Conservation (phyloP, 2,113 vertebrate genomes). For the Eulemur rufifrons region DNA sequence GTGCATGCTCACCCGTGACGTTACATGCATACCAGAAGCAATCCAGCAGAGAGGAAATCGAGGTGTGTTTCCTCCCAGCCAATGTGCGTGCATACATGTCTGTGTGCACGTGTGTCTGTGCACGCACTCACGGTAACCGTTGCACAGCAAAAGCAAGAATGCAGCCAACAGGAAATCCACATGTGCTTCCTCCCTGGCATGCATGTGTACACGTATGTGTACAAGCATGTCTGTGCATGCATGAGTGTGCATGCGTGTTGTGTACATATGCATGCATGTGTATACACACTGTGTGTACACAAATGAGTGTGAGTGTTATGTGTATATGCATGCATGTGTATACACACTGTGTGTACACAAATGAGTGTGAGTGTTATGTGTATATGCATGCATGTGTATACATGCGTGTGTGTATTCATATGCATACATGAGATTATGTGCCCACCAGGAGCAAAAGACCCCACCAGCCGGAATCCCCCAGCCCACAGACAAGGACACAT, state of each 20-base stretch:
- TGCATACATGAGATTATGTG: background rate
- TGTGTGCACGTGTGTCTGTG: background rate
- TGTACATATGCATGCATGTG: background rate
- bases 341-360: background rate
- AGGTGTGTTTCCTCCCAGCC: too few species aligned
- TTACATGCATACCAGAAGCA: background rate
- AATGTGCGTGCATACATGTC: rapidly evolving
- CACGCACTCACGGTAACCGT: rapidly evolving
- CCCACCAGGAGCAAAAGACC: background rate
- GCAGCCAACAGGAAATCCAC: background rate
- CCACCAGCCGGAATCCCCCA: rapidly evolving
- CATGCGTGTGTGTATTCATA: rapidly evolving
- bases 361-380: background rate
- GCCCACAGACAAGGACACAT: background rate
- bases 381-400: background rate
- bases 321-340: rapidly evolving
- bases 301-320: background rate
- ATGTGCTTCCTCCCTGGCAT: background rate
- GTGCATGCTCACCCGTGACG: background rate
- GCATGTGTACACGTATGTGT: background rate
- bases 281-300: too few species aligned
- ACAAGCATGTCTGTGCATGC: too few species aligned
- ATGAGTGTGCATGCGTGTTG: background rate
- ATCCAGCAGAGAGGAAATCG: background rate
- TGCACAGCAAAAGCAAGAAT: rapidly evolving